Conservation (phyloP, 2,113 vertebrate genomes). For the Mohoua ochrocephala region DNA sequence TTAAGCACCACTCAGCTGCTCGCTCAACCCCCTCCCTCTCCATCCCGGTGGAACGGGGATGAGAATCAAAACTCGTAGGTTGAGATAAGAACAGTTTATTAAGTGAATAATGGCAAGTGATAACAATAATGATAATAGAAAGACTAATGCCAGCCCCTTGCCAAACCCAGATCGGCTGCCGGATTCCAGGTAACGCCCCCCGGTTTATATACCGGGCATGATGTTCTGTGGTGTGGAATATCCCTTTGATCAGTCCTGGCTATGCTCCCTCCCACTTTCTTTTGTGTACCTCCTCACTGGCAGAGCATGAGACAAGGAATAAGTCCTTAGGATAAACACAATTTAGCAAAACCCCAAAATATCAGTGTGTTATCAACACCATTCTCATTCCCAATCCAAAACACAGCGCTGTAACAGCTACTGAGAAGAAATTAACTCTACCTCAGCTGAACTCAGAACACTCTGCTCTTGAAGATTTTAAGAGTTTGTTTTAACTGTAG, state of each 20-base stretch:
- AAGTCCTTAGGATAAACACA: neutral
- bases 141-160: neutral
- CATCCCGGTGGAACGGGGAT: neutral
- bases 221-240: neutral
- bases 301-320: neutral
- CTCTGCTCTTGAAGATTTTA: neutral
- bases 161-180: neutral
- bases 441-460: neutral
- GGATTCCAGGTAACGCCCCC: fast-evolving
- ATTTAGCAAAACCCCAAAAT: neutral
- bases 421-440: neutral
- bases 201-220: neutral
- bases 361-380: neutral
- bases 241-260: neutral
- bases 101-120: neutral
- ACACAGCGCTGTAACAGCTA: neutral
- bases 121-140: neutral
- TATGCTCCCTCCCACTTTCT: neutral
- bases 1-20: neutral
- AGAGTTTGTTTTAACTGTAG: neutral
- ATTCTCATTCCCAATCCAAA: neutral
- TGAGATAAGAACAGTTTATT: neutral
- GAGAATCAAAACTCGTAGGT: neutral
- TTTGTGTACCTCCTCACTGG: neutral
- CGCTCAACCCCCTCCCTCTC: neutral